phyloP scores from a whole-genome alignment of 2,113 vertebrate genomes.

The Plestiodon gilberti region DNA sequence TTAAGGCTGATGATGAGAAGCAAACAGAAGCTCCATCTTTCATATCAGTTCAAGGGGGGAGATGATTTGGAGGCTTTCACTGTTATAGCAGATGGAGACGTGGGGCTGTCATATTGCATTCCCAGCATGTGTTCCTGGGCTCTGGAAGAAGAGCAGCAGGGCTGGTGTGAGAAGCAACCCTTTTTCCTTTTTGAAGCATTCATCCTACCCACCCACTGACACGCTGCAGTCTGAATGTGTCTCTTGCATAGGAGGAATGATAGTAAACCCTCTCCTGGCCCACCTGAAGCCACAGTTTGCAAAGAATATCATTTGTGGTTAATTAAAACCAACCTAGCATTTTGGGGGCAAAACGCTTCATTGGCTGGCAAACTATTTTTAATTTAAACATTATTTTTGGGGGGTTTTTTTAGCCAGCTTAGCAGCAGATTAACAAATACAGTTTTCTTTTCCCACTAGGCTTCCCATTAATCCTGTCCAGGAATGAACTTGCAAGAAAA shows the following conservation, averaged over 20 bases:
- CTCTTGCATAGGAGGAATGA: not conserved
- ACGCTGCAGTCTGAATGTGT: not conserved
- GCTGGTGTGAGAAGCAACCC: not conserved
- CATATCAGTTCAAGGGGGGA: conserved; percentile 4
- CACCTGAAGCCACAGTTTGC: not conserved
- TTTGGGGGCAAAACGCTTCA: not conserved
- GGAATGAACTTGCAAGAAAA: not conserved
- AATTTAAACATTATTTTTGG: not conserved
- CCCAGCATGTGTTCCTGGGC: conserved; percentile 6
- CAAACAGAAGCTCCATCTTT: not conserved
- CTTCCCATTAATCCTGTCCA: not conserved
- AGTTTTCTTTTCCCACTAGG: not conserved
- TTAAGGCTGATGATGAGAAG: not conserved
- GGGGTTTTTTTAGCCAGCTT: not conserved
- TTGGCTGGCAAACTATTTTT: not conserved
- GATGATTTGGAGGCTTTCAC: conserved; percentile 3
- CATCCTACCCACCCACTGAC: not conserved
- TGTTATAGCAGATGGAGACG: conserved; percentile 15
- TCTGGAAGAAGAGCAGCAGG: not conserved
- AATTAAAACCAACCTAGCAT: not conserved
- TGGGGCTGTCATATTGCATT: conserved; percentile 9
- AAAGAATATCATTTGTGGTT: not conserved
- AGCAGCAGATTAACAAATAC: not conserved
- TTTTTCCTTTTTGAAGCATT: conserved; percentile 1
- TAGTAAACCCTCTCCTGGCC: not conserved